phyloP scores from a whole-genome alignment of 2,888 invertebrate genomes.

The Dolichopus griseipennis region DNA sequence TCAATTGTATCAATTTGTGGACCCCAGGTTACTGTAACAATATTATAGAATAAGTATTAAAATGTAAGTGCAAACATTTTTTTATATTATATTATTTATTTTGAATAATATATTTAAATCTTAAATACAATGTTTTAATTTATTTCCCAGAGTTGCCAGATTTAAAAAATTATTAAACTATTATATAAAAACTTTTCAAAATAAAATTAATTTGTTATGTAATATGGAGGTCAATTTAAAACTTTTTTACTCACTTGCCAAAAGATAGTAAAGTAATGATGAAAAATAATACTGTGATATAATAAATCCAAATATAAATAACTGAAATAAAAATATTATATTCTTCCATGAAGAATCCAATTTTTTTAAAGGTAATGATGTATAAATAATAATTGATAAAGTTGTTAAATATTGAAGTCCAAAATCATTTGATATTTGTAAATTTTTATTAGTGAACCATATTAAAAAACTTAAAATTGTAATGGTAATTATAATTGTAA shows the following conservation, averaged over 20 bases:
- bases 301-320: conserved; percentile 15
- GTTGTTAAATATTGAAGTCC: neutral
- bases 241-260: neutral
- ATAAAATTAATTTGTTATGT: too few species aligned
- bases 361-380: conserved; percentile 11
- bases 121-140: too few species aligned
- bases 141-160: too few species aligned
- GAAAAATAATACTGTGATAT: conserved; percentile 15
- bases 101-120: too few species aligned
- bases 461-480: conserved; percentile 1
- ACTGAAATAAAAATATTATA: conserved; percentile 12
- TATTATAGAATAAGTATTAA: too few species aligned
- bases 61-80: too few species aligned
- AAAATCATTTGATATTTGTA: neutral
- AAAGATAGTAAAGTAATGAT: neutral
- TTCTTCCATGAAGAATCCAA: conserved; percentile 4
- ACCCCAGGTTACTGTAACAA: conserved; percentile 11
- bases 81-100: too few species aligned
- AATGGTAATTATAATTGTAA: conserved; percentile 4
- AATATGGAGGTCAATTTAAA: too few species aligned
- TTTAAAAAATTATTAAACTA: too few species aligned
- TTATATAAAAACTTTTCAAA: too few species aligned
- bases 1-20: conserved; percentile 14
- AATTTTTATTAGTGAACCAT: neutral
- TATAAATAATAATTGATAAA: conserved; percentile 13